Evolutionary conservation across 2,797 vertebrate genomes (phyloP), one percentile per base, ranked within the genome.

Genomic region (Syndactyla subalaris): DNA sequence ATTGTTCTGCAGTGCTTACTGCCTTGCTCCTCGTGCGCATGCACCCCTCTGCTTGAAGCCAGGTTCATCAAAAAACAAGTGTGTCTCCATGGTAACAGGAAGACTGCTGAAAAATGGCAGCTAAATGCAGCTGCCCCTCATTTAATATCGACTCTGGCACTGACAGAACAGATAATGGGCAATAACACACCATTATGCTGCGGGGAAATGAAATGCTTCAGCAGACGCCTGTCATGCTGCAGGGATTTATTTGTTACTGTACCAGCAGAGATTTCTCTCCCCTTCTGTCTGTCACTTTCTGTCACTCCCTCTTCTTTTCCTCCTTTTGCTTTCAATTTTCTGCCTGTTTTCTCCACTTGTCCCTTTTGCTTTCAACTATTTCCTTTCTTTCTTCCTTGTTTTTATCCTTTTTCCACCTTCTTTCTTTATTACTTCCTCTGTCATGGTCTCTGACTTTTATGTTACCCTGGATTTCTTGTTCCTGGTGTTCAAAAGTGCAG

Each of bases 161-260:
- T 98, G 98, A 99, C 99, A 99, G 98, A 98, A 98, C 98, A 99
- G 99, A 99, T 99, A 99, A 99, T 99, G 98, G 99, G 98, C 98
- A 99, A 99, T 99, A 99, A 99, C 98, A 98, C 97, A 87, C 97
- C 96, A 98, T 98, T 98, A 98, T 98, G 98, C 98, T 99, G 98
- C 91, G 84, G 98, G 98, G 98, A 99, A 99, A 98, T 98, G 98
- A 99, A 99, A 99, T 98, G 98, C 98, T 98, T 98, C 97, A 97
- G 98, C 98, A 98, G 98, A 98, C 94, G 93, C 97, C 97, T 98
- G 98, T 98, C 98, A 98, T 98, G 98, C 98, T 98, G 98, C 97
- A 98, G 97, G 98, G 98, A 98, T 98, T 98, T 98, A 98, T 97
- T 96, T 98, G 96, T 97, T 97, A 97, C 97, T 97, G 96, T 97